Base-by-base conservation (phyloP, 2,888 invertebrate genomes). In the Ennomos quercinarius region DNA sequence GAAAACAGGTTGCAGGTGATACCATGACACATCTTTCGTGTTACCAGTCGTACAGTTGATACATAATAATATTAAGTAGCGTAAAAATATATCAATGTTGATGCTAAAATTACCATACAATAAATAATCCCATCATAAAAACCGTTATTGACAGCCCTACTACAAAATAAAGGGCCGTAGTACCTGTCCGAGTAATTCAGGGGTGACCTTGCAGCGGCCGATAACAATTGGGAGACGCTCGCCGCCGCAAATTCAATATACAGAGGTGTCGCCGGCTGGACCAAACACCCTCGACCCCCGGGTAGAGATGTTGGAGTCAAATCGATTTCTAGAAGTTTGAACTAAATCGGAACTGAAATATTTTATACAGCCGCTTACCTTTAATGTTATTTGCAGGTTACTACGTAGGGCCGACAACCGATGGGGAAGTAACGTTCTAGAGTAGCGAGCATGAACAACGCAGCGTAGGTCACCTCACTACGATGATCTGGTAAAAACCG, bases 161-260 rank as follows among this genome's bases (percentile, higher is more conserved):
- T 39, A 46, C 71, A 65, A 80, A 87, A 87, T 86, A 88, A 89
- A 89, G 89, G 90, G 85, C 77, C 72, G 74, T 73, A 76, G 83
- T 87, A 90, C 89, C 89, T 90, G 89, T 76, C 75, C 44, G 75
- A 77, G 80, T 78, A 74, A 69, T 78, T 81, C 75, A 74, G 77
- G 77, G 78, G 73, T 86, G 89, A 89, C 91, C 90, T 91, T 91
- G 91, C 90, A 88, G 79, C 80, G 84, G 73, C 84, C 84, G 90
- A 91, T 90, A 91, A 91, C 91, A 91, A 91, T 89, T 87, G 91
- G 83, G 87, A 83, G 79, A 80, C 83, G 81, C 81, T 75, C 78
- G 79, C 82, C 84, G 82, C 84, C 83, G 80, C 91, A 89, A 89
- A 91, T 91, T 90, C 91, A 91, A 91, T 91, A 90, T 89, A 87